Conservation (phyloP, 35 echinoderm and acorn worm species). For the Lytechinus variegatus region DNA sequence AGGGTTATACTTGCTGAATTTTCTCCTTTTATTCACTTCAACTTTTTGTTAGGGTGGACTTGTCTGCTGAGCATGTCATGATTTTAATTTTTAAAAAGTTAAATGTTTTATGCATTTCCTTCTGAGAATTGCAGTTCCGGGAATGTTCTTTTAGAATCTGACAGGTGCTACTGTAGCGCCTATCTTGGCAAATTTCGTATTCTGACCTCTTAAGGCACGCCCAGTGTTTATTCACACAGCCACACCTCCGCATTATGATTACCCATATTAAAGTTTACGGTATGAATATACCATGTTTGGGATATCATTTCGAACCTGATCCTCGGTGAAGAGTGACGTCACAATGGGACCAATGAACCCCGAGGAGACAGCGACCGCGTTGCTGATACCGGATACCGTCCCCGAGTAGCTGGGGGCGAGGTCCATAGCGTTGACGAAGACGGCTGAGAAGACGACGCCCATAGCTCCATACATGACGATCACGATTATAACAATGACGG, state of each 20-base stretch:
- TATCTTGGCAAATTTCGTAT: neutral
- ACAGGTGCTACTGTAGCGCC: neutral
- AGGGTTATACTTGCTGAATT: too few species aligned
- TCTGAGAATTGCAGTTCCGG: neutral
- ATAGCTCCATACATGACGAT: neutral
- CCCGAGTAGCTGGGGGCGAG: slow-evolving; percentile 6
- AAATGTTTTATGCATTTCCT: too few species aligned
- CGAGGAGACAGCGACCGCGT: neutral
- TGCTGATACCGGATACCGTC: neutral
- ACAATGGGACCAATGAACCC: neutral
- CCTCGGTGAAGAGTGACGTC: neutral
- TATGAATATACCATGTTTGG: neutral
- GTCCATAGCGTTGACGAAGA: neutral
- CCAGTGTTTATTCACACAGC: too few species aligned
- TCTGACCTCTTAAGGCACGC: too few species aligned
- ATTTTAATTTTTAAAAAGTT: too few species aligned
- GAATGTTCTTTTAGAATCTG: neutral
- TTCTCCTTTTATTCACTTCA: too few species aligned
- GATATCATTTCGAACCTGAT: neutral
- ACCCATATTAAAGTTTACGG: too few species aligned
- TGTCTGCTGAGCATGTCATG: too few species aligned
- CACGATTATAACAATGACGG: neutral
- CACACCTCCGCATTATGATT: too few species aligned
- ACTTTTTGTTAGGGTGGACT: too few species aligned
- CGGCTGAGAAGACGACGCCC: neutral